Conservation (phyloP, 2,113 vertebrate genomes). For the Anoplopoma fimbria region DNA sequence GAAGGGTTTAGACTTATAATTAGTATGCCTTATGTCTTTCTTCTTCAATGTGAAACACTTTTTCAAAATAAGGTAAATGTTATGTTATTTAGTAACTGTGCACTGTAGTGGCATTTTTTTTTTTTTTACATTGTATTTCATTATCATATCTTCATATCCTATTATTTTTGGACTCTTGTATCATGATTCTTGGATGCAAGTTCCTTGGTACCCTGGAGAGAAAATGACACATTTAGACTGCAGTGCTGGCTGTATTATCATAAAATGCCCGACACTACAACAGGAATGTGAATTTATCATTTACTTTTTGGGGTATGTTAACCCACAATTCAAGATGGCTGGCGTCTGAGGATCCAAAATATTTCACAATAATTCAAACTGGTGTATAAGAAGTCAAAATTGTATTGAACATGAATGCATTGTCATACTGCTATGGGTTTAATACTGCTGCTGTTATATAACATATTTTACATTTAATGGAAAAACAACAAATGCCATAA, state of each 20-base stretch:
- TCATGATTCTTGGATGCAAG: conserved; percentile 8
- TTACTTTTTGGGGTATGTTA: not conserved
- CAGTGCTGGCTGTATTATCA: conserved; percentile 20
- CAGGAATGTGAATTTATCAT: not conserved
- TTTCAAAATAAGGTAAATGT: not conserved
- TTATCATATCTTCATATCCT: not conserved
- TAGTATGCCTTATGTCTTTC: not conserved
- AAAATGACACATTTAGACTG: conserved; percentile 32
- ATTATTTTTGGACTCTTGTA: not conserved
- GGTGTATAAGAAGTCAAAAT: not conserved
- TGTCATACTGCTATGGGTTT: not conserved
- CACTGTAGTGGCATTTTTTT: not conserved
- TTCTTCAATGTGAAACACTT: not conserved
- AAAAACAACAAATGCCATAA: not conserved
- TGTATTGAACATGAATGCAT: not conserved
- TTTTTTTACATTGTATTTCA: not conserved
- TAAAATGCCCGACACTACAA: conserved; percentile 6
- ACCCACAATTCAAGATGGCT: not conserved
- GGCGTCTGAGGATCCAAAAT: not conserved
- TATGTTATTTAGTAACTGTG: not conserved
- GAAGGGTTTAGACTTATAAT: conserved; percentile 3
- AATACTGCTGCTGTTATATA: not conserved
- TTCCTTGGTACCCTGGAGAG: not conserved
- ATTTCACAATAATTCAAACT: not conserved
- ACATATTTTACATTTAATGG: conserved; percentile 23